These are phyloP conservation scores for Dicaeum eximium DNA, from an alignment of 2,113 vertebrate genomes.

Conservation along the genomic window DNA sequence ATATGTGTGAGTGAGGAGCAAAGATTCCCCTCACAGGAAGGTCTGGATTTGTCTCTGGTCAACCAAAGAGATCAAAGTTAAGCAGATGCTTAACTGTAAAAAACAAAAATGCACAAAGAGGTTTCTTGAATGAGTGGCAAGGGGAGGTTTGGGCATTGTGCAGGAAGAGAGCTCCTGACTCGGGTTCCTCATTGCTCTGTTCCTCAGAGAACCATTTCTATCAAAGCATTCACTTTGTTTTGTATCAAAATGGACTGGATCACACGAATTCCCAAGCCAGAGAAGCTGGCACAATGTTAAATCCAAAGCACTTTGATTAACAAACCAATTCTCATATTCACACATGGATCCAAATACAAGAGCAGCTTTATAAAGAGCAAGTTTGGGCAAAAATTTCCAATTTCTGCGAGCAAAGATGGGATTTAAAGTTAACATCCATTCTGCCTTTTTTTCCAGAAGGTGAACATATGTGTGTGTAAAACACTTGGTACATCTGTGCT, in stretches of 20 bases:
- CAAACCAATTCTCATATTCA: neutral
- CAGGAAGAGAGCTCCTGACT: neutral
- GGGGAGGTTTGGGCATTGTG: neutral
- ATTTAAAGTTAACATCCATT: neutral
- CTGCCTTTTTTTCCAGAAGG: neutral
- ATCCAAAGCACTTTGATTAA: neutral
- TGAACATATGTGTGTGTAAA: neutral
- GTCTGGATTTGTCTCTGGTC: neutral
- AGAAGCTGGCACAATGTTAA: neutral
- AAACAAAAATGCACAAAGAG: neutral
- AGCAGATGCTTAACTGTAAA: neutral
- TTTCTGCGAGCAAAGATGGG: neutral
- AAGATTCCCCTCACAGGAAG: neutral
- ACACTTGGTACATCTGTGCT: neutral
- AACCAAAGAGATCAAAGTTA: neutral
- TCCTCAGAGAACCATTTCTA: neutral
- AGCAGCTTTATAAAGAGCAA: neutral
- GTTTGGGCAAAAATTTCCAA: neutral
- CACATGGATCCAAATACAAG: neutral
- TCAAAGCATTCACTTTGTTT: accelerated
- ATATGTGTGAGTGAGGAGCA: neutral
- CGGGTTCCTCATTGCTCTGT: neutral
- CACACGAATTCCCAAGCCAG: neutral
- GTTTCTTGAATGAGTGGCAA: neutral
- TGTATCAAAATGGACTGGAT: neutral